A percentile compares a stretch with the other conserved stretches of the same genome.
Evolutionary conservation across 30 jellyfish, hydroid and myxozoan genomes (phyloP).

Genomic region (Aurelia coerulea): DNA sequence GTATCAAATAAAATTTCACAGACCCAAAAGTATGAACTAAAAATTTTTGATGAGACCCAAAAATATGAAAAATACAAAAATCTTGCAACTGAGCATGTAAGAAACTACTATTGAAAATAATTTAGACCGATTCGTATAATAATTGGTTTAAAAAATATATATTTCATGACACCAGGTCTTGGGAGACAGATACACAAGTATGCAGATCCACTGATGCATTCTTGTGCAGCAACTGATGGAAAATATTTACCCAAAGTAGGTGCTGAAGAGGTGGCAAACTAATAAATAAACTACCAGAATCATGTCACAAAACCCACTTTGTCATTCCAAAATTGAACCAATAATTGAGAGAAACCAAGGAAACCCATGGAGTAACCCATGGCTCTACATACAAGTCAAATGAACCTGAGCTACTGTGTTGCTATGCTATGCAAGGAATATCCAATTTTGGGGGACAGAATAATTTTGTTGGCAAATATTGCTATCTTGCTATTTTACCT

Average conservation of each 20-base stretch:
- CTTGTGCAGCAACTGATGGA: neutral
- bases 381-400: neutral
- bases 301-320: neutral
- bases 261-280: too few relatives aligned
- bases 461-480: neutral
- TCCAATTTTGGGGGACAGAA: neutral
- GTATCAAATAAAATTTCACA: too few relatives aligned
- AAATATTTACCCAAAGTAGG: neutral
- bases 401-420: neutral
- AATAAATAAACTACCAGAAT: too few relatives aligned
- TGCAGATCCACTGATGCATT: neutral
- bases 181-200: neutral
- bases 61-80: too few relatives aligned
- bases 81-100: too few relatives aligned
- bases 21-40: too few relatives aligned
- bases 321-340: neutral
- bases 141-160: neutral
- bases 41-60: too few relatives aligned
- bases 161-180: neutral
- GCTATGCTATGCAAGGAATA: neutral
- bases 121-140: neutral
- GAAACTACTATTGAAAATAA: neutral
- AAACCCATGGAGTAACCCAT: neutral
- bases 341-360: neutral
- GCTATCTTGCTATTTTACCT: neutral